Evolutionary conservation across 2,888 invertebrate species (phyloP), one percentile per base, ranked within the genome.

Genomic region (Scrobipalpa atriplicella): DNA sequence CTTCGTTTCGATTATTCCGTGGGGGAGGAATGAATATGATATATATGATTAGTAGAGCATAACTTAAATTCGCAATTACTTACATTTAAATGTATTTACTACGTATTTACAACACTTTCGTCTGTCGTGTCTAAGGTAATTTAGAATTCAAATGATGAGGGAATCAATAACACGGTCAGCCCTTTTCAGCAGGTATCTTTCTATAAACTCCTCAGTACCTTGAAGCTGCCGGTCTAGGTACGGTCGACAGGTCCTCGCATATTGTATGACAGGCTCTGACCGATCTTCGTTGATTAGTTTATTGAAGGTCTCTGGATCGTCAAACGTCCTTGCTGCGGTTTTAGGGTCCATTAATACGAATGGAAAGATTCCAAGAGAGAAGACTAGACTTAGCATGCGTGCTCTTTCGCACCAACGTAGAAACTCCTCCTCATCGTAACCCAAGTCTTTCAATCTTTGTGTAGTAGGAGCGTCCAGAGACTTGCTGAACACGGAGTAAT

Each of bases 401-500:
- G 73, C 70, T 9, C 62, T 70, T 51, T 81, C 81, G 56, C 82
- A 81, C 81, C 81, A 79, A 7, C 64, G 54, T 10, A 77, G 58
- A 18, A 82, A 82, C 8, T 70, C 72, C 0, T 72, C 67, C 61
- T 77, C 74, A 63, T 79, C 74, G 60, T 84, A 85, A 0, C 77
- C 77, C 10, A 87, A 67, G 9, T 67, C 69, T 3, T 73, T 71
- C 56, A 88, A 63, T 56, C 82, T 77, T 8, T 69, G 70, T 38
- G 73, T 81, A 1, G 87, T 79, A 0, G 66, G 67, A 0, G 74
- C 74, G 10, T 82, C 78, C 47, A 88, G 61, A 16, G 73, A 67
- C 0, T 38, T 78, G 72, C 0, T 66, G 69, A 68, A 89, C 0
- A 75, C 72, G 0, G 78, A 68, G 64, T 76, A 89, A 71, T 90